Evolutionary conservation across 2,888 invertebrate genomes (phyloP).

Genomic region (Eupithecia insigniata): DNA sequence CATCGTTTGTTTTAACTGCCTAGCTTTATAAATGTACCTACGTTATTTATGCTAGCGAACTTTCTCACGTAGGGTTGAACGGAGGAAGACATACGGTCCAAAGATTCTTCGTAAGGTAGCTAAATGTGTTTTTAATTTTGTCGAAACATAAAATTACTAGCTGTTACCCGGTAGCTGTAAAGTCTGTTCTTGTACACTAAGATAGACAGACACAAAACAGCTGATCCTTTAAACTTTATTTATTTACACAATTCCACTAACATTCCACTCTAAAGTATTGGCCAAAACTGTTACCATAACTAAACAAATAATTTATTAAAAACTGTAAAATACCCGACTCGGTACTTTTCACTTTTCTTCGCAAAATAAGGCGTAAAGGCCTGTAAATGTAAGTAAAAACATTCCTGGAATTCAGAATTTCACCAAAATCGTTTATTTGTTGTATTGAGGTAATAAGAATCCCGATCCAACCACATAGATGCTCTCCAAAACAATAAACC

Average conservation of each 20-base stretch:
- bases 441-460: background rate
- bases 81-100: background rate
- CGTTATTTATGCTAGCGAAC: background rate
- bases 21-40: conserved; percentile 12
- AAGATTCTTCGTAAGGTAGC: background rate
- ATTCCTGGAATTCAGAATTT: background rate
- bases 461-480: background rate
- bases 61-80: background rate
- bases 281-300: background rate
- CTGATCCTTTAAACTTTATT: background rate
- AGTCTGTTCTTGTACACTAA: background rate
- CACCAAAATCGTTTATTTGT: background rate
- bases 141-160: background rate
- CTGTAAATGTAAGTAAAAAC: no score
- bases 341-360: background rate
- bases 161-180: no score
- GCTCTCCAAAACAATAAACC: background rate
- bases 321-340: background rate
- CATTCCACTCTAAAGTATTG: background rate
- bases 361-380: no score
- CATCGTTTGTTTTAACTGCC: conserved; percentile 15
- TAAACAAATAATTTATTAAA: background rate
- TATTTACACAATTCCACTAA: background rate
- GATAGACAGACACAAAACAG: background rate
- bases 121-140: background rate